These are phyloP conservation scores for Wasmannia auropunctata DNA, from an alignment of 1,140 invertebrate species.

Conservation along the genomic window DNA sequence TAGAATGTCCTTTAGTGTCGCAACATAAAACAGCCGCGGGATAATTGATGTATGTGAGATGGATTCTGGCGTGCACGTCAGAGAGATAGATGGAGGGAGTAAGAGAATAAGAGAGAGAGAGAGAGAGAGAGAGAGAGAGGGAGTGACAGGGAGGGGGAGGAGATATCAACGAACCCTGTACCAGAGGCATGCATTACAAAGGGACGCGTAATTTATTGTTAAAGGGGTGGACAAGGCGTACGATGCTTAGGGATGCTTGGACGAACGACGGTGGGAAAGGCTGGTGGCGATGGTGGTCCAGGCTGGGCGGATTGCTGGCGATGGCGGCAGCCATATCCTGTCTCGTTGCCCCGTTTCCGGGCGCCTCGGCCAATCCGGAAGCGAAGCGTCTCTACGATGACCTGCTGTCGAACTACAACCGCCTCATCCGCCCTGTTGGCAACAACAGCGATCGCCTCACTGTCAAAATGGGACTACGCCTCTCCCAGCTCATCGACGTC, in stretches of 20 bases:
- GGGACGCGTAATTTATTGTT: slow-evolving; percentile 70
- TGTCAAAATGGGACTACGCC: slow-evolving; percentile 97
- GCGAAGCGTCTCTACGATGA: slow-evolving; percentile 98
- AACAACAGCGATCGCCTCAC: slow-evolving; percentile 98
- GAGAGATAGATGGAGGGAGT: not conserved
- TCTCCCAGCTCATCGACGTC: slow-evolving; percentile 99
- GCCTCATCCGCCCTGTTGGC: slow-evolving; percentile 97
- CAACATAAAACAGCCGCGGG: slow-evolving; percentile 6
- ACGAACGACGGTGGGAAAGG: slow-evolving; percentile 84
- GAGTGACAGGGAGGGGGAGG: not conserved
- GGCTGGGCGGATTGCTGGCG: slow-evolving; percentile 83
- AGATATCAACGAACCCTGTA: slow-evolving; percentile 20
- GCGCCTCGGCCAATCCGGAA: slow-evolving; percentile 91
- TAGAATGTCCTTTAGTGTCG: slow-evolving; percentile 11
- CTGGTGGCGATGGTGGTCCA: slow-evolving; percentile 90
- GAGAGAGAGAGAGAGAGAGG: not conserved
- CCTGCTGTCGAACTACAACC: slow-evolving; percentile 98
- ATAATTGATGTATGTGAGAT: slow-evolving; percentile 21
- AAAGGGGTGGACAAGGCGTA: slow-evolving; percentile 93
- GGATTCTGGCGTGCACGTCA: not conserved
- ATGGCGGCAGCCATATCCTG: slow-evolving; percentile 89
- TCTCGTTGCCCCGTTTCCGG: slow-evolving; percentile 82
- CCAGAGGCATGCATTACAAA: slow-evolving; percentile 43
- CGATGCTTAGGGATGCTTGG: slow-evolving; percentile 88
- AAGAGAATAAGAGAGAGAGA: not conserved